Conservation (phyloP, 2,888 invertebrate species). For the Macrostomum cliftonense region DNA sequence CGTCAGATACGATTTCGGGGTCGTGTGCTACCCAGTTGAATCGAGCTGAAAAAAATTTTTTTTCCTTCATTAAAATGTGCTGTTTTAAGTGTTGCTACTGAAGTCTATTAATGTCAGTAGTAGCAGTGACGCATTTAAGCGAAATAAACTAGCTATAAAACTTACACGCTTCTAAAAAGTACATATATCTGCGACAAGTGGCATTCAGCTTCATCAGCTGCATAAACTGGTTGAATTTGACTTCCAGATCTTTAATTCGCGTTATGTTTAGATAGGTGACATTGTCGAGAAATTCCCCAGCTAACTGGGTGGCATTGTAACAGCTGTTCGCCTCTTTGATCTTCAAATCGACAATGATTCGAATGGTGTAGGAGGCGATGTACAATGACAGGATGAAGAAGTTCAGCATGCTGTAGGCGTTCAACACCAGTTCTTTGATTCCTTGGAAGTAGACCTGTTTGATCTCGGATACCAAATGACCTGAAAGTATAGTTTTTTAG, state of each 20-base stretch:
- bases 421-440: constrained; percentile 14
- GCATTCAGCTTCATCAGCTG: too few relatives aligned
- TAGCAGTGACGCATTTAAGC: too few relatives aligned
- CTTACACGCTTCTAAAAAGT: too few relatives aligned
- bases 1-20: constrained; percentile 17
- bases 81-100: too few relatives aligned
- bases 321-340: neutral
- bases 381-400: constrained; percentile 15
- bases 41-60: constrained; percentile 12
- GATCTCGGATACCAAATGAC: constrained; percentile 16
- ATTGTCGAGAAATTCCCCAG: neutral
- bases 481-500: constrained; percentile 6
- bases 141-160: too few relatives aligned
- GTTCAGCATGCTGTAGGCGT: constrained; percentile 18
- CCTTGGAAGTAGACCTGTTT: constrained; percentile 17
- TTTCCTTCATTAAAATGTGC: constrained; percentile 3
- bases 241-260: neutral
- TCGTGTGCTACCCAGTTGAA: constrained; percentile 15
- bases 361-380: constrained; percentile 16
- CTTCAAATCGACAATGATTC: constrained; percentile 10
- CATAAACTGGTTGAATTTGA: constrained; percentile 1
- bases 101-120: too few relatives aligned
- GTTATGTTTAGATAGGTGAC: constrained; percentile 6
- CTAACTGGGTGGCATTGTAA: neutral
- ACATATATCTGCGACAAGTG: too few relatives aligned